Percentiles rank a stretch among this genome's conserved stretches.
Conservation (phyloP, 2,113 vertebrate species). For the Tupaia chinensis region DNA sequence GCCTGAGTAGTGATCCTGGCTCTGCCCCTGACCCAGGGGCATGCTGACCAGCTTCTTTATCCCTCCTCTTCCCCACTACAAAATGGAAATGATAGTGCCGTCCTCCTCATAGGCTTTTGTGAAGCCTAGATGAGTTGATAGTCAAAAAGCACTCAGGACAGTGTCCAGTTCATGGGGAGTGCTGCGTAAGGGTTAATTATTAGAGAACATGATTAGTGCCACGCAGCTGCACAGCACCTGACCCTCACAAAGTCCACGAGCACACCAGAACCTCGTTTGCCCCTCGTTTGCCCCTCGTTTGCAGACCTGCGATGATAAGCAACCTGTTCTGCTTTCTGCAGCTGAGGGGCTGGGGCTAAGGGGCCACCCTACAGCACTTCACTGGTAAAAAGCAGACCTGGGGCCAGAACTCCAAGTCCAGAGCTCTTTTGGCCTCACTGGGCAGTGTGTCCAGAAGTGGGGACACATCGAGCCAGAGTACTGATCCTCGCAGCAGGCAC, state of each 20-base stretch:
- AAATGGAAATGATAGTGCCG: neutral
- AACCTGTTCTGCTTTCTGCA: neutral
- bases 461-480: neutral
- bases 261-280: neutral
- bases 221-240: neutral
- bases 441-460: neutral
- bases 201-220: neutral
- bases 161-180: neutral
- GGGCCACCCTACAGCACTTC: neutral
- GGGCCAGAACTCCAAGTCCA: neutral
- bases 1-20: neutral
- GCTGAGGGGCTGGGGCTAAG: neutral
- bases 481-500: neutral
- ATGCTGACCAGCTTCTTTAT: neutral
- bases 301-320: neutral
- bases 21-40: neutral
- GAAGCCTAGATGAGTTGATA: neutral
- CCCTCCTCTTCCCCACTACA: neutral
- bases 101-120: neutral
- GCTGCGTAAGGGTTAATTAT: neutral
- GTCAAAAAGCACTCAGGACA: neutral
- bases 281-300: neutral
- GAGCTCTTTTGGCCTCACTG: neutral
- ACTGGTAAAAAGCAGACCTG: neutral
- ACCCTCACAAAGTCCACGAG: neutral